Conservation (phyloP, 2,113 vertebrate genomes). For the Athene noctua region DNA sequence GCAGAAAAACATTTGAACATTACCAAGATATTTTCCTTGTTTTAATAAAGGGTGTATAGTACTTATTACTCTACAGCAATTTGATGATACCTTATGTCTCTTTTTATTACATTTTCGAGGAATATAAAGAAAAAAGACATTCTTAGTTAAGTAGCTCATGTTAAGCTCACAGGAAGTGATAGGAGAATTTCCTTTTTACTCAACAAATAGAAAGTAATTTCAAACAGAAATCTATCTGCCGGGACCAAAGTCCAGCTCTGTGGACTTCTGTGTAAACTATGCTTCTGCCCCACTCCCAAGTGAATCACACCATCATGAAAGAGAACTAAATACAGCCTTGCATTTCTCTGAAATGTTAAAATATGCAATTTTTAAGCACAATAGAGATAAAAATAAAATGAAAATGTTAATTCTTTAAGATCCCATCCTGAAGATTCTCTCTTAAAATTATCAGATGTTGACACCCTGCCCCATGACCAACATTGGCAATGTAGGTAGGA, state of each 20-base stretch:
- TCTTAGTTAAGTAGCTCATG: neutral
- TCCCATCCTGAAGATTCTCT: fast-evolving
- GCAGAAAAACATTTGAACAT: neutral
- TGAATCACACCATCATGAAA: neutral
- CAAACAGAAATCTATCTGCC: neutral
- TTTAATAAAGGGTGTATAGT: neutral
- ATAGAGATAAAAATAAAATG: neutral
- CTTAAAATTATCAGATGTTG: neutral
- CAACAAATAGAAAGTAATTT: neutral
- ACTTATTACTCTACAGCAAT: neutral
- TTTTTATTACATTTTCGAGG: neutral
- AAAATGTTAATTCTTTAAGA: neutral
- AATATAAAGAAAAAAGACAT: neutral
- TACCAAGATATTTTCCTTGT: neutral
- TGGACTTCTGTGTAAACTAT: neutral
- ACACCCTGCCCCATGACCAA: neutral
- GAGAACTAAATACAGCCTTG: neutral
- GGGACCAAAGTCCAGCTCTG: neutral
- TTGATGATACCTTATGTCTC: neutral
- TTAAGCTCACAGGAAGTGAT: neutral
- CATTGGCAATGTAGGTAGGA: fast-evolving
- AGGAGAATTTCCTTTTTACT: neutral
- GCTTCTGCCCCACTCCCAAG: neutral
- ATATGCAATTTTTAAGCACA: neutral
- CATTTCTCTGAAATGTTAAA: neutral